Conservation (phyloP, 2,113 vertebrate genomes). For the Lipotes vexillifer region DNA sequence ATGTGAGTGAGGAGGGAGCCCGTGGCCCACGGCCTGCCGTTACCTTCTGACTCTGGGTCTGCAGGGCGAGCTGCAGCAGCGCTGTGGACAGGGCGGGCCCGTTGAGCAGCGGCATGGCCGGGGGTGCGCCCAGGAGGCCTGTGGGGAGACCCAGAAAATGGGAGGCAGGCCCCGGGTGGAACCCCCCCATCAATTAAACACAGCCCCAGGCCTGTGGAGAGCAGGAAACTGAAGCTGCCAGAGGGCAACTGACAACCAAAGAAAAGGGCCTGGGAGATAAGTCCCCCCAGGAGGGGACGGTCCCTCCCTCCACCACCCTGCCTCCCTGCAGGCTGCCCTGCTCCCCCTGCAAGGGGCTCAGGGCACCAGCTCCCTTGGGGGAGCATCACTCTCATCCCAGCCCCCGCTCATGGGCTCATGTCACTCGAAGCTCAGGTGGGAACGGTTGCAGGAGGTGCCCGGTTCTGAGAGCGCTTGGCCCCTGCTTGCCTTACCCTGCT, state of each 20-base stretch:
- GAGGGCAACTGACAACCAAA: background rate
- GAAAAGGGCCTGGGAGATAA: background rate
- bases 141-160: background rate
- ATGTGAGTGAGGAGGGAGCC: background rate
- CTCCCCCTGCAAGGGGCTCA: background rate
- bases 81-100: slow-evolving; percentile 88
- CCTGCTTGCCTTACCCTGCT: slow-evolving; percentile 83
- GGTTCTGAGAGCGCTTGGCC: background rate
- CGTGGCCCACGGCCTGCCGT: accelerated
- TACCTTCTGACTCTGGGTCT: slow-evolving; percentile 92
- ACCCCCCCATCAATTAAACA: background rate
- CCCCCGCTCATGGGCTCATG: background rate
- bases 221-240: background rate
- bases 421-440: no score
- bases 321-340: background rate
- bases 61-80: slow-evolving; percentile 90
- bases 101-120: slow-evolving; percentile 83
- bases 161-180: accelerated
- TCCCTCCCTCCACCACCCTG: background rate
- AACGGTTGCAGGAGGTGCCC: background rate
- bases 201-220: background rate
- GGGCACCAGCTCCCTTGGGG: background rate
- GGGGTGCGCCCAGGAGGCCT: slow-evolving; percentile 91
- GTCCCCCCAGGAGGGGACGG: accelerated
- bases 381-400: background rate